Conservation (phyloP, 64 coral and sea anemone genomes). For the Catalaphyllia jardinei region DNA sequence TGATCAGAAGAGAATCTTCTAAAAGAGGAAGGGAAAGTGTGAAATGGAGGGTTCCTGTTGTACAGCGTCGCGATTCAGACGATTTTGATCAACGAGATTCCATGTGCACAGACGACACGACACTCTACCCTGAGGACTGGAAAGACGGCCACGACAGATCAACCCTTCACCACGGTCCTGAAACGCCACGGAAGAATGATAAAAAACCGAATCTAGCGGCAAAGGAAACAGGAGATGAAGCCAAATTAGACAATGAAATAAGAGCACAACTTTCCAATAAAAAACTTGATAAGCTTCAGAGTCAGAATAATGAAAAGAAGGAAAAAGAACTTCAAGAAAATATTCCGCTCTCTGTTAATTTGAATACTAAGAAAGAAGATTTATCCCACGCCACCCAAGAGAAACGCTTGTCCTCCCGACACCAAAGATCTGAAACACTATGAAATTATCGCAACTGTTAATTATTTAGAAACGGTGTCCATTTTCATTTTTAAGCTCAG, state of each 20-base stretch:
- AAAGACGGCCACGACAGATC: not conserved
- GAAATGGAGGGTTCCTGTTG: slow-evolving; percentile 7
- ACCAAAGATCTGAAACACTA: slow-evolving; percentile 4
- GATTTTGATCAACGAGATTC: slow-evolving; percentile 36
- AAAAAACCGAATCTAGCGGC: not conserved
- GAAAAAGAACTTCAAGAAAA: not conserved
- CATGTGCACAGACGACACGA: slow-evolving; percentile 1
- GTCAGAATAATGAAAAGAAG: not conserved
- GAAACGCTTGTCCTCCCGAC: not conserved
- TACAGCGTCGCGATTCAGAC: slow-evolving; percentile 7
- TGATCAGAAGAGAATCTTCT: slow-evolving; percentile 61
- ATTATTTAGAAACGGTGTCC: not conserved
- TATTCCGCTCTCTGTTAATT: not conserved
- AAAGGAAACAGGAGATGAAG: not conserved
- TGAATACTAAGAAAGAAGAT: not conserved
- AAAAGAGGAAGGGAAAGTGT: slow-evolving; percentile 33
- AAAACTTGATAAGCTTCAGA: not conserved
- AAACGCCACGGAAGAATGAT: not conserved
- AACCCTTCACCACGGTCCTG: not conserved
- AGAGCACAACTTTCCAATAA: not conserved
- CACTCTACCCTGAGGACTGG: not conserved
- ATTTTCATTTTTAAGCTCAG: no score
- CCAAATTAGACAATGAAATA: not conserved
- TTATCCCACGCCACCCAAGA: not conserved
- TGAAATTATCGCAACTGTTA: not conserved